phyloP scores from a whole-genome alignment of 2,113 vertebrate genomes.

The Percopsis transmontana region DNA sequence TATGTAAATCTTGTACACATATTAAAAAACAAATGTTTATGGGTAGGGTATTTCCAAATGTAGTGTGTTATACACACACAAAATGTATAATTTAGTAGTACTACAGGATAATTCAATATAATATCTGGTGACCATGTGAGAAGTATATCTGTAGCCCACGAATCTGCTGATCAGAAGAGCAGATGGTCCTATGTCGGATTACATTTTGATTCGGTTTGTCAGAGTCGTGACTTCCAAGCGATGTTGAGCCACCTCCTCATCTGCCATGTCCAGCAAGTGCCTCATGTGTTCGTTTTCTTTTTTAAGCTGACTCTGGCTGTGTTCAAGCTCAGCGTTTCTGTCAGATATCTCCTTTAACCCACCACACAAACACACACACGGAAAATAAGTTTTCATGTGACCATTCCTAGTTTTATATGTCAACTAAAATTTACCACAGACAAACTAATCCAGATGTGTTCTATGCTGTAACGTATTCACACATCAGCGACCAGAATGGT shows the following conservation, averaged over 20 bases:
- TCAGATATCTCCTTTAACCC: slow-evolving; percentile 47
- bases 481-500: too few relatives aligned
- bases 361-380: slow-evolving; percentile 17
- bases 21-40: too few relatives aligned
- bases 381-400: not conserved
- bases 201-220: slow-evolving; percentile 55
- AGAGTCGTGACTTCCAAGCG: slow-evolving; percentile 47
- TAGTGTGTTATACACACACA: too few relatives aligned
- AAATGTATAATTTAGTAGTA: too few relatives aligned
- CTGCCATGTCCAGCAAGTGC: slow-evolving; percentile 52
- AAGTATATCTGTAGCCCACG: not conserved
- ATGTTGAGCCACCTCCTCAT: slow-evolving; percentile 50
- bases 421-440: too few relatives aligned
- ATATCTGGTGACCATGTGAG: too few relatives aligned
- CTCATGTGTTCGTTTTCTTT: slow-evolving; percentile 50
- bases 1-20: too few relatives aligned
- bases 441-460: too few relatives aligned
- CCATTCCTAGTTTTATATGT: too few relatives aligned
- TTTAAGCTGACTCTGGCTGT: slow-evolving; percentile 43
- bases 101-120: not conserved
- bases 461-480: too few relatives aligned
- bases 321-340: slow-evolving; percentile 51
- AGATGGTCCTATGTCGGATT: not conserved
- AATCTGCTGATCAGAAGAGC: not conserved
- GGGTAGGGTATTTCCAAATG: too few relatives aligned